phyloP scores from a whole-genome alignment of 2,888 invertebrate genomes.

The Vanessa cardui region DNA sequence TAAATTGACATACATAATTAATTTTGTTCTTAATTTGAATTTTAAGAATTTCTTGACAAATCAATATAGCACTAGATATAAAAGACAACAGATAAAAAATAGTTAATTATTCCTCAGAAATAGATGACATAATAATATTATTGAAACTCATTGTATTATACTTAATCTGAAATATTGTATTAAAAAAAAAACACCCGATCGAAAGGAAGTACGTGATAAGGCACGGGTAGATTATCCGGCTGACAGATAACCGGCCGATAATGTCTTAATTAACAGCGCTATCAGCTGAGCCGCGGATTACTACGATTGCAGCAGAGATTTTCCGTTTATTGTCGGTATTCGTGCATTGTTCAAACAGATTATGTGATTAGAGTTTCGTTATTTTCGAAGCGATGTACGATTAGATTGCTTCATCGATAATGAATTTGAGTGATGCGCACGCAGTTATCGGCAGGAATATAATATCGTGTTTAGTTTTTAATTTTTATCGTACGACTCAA shows the following conservation, averaged over 20 bases:
- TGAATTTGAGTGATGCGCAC: slow-evolving; percentile 35
- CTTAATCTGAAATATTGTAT: slow-evolving; percentile 32
- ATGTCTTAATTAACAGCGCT: slow-evolving; percentile 56
- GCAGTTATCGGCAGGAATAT: slow-evolving; percentile 16
- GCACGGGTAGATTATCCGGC: slow-evolving; percentile 57
- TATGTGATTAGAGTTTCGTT: slow-evolving; percentile 40
- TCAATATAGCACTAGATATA: too few species aligned
- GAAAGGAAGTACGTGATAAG: slow-evolving; percentile 43
- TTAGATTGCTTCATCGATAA: slow-evolving; percentile 36
- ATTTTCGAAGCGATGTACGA: slow-evolving; percentile 37
- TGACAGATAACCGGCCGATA: slow-evolving; percentile 45
- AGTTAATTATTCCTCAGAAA: too few species aligned
- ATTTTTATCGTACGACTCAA: neutral
- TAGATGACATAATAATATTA: too few species aligned
- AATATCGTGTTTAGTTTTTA: slow-evolving; percentile 8
- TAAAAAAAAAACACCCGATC: slow-evolving; percentile 35
- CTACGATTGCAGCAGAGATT: slow-evolving; percentile 67
- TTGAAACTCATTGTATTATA: neutral
- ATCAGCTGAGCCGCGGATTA: slow-evolving; percentile 64
- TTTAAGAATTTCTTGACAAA: too few species aligned
- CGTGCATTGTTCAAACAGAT: slow-evolving; percentile 56
- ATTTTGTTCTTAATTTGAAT: too few species aligned
- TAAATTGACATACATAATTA: too few species aligned
- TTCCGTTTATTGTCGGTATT: slow-evolving; percentile 64
- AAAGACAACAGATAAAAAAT: too few species aligned